Conservation (phyloP, 2,888 invertebrate genomes). For the Tetrapedia diversipes region DNA sequence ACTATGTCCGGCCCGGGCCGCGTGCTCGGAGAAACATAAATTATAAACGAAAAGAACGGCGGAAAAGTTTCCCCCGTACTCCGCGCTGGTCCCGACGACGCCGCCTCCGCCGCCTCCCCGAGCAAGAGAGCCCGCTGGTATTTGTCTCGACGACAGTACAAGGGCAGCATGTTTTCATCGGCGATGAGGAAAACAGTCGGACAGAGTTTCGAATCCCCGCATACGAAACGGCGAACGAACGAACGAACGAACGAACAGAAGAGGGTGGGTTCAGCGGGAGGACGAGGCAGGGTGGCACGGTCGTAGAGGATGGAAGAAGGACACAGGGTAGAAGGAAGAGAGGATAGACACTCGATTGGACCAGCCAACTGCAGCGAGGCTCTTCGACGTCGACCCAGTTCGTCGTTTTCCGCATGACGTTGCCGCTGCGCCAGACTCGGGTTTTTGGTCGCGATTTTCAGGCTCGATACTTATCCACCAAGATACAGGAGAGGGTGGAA, state of each 20-base stretch:
- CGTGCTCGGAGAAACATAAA: conserved; percentile 51
- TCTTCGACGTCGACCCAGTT: conserved; percentile 73
- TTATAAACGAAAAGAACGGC: conserved; percentile 59
- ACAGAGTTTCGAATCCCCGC: conserved; percentile 61
- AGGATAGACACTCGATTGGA: conserved; percentile 60
- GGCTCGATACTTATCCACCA: conserved; percentile 64
- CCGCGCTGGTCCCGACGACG: conserved; percentile 17
- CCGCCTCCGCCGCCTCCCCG: conserved; percentile 10
- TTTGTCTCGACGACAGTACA: conserved; percentile 71
- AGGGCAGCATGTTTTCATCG: conserved; percentile 75
- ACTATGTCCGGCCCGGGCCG: conserved; percentile 33
- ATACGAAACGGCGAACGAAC: conserved; percentile 57
- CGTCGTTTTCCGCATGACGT: conserved; percentile 67
- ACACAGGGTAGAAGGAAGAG: conserved; percentile 41
- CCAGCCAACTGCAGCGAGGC: conserved; percentile 62
- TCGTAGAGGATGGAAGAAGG: conserved; percentile 40
- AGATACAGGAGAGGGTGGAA: no score
- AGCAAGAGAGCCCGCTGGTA: conserved; percentile 53
- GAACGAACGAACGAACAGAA: no score
- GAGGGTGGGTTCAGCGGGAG: no score
- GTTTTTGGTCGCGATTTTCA: conserved; percentile 72
- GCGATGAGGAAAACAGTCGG: conserved; percentile 73
- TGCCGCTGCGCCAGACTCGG: conserved; percentile 53
- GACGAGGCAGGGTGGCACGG: conserved; percentile 6
- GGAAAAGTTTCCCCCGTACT: conserved; percentile 39